A percentile compares a stretch with the other conserved stretches of the same genome.
phyloP scores from a whole-genome alignment of 2,113 vertebrate species.

The Tetraodon nigroviridis region DNA sequence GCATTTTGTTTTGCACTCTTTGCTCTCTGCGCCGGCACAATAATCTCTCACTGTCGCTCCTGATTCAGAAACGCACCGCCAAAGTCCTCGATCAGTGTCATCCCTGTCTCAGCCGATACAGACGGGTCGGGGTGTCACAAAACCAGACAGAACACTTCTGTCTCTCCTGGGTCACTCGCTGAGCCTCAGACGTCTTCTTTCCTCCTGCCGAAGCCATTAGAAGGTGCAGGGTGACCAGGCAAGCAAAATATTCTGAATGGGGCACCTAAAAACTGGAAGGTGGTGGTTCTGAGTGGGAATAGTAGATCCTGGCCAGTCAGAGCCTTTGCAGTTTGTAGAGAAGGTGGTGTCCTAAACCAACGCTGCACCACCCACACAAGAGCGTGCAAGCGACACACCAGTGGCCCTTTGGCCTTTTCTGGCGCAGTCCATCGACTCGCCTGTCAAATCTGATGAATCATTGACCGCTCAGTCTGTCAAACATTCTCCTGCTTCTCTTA shows the following conservation, averaged over 20 bases:
- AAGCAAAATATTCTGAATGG: too few relatives aligned
- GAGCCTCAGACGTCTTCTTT: too few relatives aligned
- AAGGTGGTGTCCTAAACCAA: too few relatives aligned
- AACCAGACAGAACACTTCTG: neutral
- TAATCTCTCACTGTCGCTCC: slow-evolving; percentile 43
- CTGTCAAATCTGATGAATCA: slow-evolving; percentile 45
- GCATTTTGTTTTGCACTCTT: slow-evolving; percentile 19
- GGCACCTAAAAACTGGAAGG: too few relatives aligned
- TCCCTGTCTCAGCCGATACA: neutral
- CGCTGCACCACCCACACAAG: too few relatives aligned
- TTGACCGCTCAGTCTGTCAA: slow-evolving; percentile 44
- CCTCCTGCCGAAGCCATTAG: too few relatives aligned
- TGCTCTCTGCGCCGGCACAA: neutral
- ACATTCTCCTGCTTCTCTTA: slow-evolving; percentile 24
- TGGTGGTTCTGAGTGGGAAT: too few relatives aligned
- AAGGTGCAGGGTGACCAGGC: too few relatives aligned
- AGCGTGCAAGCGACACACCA: neutral
- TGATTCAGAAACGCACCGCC: slow-evolving; percentile 3
- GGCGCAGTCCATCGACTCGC: slow-evolving; percentile 33
- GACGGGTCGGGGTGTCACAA: neutral
- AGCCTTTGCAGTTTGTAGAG: too few relatives aligned
- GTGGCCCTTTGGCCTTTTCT: slow-evolving; percentile 32
- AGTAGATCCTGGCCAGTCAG: too few relatives aligned
- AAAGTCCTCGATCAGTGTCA: neutral
- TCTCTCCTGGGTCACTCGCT: too few relatives aligned